Conservation (phyloP, 2,888 invertebrate species). For the Apomyelois bistriatella region DNA sequence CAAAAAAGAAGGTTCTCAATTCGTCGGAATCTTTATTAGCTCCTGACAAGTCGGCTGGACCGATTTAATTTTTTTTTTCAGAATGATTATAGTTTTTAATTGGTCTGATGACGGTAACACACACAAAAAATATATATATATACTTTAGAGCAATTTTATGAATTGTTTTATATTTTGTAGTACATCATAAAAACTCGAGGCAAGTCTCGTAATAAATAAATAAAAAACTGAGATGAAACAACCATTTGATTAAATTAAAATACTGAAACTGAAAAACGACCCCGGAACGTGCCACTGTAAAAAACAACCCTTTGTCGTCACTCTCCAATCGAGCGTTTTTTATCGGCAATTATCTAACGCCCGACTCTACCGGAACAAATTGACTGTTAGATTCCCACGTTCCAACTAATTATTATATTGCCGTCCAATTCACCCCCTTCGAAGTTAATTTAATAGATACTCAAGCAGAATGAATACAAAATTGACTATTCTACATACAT, state of each 20-base stretch:
- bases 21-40: too few species aligned
- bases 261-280: slow-evolving; percentile 25
- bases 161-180: too few species aligned
- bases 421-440: not conserved
- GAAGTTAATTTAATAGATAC: not conserved
- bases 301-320: slow-evolving; percentile 52
- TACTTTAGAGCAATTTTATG: too few species aligned
- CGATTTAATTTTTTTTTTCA: too few species aligned
- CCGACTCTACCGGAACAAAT: slow-evolving; percentile 49
- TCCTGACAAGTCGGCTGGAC: too few species aligned
- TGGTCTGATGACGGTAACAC: too few species aligned
- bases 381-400: slow-evolving; percentile 49
- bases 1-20: too few species aligned
- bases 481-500: slow-evolving; percentile 36
- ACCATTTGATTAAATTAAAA: too few species aligned
- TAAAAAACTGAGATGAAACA: not conserved
- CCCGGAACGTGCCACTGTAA: slow-evolving; percentile 40
- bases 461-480: not conserved
- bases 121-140: too few species aligned
- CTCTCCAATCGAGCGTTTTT: slow-evolving; percentile 41
- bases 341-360: slow-evolving; percentile 44
- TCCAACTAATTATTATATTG: slow-evolving; percentile 20
- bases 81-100: too few species aligned
- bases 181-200: too few species aligned
- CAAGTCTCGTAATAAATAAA: too few species aligned